Evolutionary conservation across 2,113 vertebrate species (phyloP), one percentile per base, ranked within the genome.

Genomic region (Dunckerocampus dactyliophorus): DNA sequence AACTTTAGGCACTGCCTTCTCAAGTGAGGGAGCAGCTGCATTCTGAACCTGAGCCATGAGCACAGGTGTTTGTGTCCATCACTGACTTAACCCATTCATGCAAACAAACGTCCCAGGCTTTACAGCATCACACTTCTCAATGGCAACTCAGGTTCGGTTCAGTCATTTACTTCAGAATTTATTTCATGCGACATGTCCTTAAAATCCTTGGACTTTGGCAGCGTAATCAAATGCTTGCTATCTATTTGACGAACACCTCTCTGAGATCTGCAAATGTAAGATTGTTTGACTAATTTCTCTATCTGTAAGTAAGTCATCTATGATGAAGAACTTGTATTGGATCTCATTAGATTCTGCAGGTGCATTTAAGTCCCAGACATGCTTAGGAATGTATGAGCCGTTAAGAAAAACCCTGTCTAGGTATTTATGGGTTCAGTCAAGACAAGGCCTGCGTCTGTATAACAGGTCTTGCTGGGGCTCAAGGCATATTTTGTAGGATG

Each of bases 41-140:
- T 76, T 76, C 81, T 88, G 83, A 90, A 88, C 80, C 87, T 81
- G 90, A 90, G 82, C 85, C 86, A 81, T 69, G 39, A 71, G 64
- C 76, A 57, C 90, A 90, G 86, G 88, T 89, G 89, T 78, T 76
- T 48, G 46, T 76, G 87, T 90, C 89, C 80, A 63, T 89, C 87
- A 90, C 45, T 63, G 16, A 47, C 47, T 20, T 60, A 16, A 11
- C 67, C 62, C 73, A 43, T 54, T 60, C 58, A 43, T 8, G 34
- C 37, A 51, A 65, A 53, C 0, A 55, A 15, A 15, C 71, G 16
- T 59, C 51, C 0, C 14, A 50, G 20, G 11, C 45, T 47, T 58
- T 53, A 61, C 2, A 47, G 14, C n/a, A 34, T 73, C 59, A 9
- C 7, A 39, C 37, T 8, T 11, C 9, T 39, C 37, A 39, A 39